Evolutionary conservation across 1,140 invertebrate species (phyloP).

Genomic region (Solen grandis): DNA sequence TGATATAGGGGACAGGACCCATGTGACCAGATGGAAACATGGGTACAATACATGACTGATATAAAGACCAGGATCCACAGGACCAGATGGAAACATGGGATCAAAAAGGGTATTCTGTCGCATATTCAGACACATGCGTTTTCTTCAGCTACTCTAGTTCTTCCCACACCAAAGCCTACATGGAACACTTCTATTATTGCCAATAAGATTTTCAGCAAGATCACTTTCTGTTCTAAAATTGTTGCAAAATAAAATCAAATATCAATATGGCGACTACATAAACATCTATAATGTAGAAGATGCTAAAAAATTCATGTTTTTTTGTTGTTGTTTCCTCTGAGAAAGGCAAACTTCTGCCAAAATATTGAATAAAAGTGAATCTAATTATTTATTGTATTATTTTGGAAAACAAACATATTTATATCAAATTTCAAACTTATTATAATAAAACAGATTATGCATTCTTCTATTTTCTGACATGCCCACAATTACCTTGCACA

Average conservation of each 20-base stretch:
- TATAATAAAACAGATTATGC: not conserved
- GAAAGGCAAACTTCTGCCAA: not conserved
- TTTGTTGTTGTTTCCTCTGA: not conserved
- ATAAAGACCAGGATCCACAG: too few species aligned
- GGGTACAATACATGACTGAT: too few species aligned
- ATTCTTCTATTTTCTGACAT: not conserved
- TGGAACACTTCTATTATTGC: too few species aligned
- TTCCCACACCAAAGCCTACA: too few species aligned
- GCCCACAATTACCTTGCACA: conserved; percentile 75
- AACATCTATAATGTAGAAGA: not conserved
- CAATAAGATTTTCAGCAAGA: too few species aligned
- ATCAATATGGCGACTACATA: not conserved
- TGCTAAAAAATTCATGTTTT: not conserved
- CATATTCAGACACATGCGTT: too few species aligned
- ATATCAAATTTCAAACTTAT: not conserved
- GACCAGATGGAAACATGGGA: too few species aligned
- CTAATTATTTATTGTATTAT: not conserved
- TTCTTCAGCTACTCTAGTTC: too few species aligned
- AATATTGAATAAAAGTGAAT: not conserved
- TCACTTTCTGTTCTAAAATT: not conserved
- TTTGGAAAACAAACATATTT: not conserved
- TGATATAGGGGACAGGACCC: too few species aligned
- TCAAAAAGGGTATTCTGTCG: too few species aligned
- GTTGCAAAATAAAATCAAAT: not conserved
- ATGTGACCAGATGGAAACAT: too few species aligned